These are phyloP conservation scores for Machaerirhynchus nigripectus DNA, from an alignment of 2,113 vertebrate genomes.

Conservation along the genomic window DNA sequence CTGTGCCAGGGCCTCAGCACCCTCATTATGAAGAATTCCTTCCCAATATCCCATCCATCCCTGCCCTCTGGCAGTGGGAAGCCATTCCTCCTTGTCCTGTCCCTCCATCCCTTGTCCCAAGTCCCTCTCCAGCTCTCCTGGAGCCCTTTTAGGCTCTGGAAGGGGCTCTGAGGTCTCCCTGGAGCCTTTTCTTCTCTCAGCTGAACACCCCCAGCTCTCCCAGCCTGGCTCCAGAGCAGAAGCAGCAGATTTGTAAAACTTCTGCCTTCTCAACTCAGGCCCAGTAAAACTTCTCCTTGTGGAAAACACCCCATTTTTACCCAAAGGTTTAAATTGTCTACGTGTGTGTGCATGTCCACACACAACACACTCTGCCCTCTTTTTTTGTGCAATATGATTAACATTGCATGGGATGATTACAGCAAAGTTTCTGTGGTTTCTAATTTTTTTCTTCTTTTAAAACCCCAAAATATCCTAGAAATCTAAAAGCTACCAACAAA, in stretches of 20 bases:
- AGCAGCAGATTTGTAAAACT: background rate
- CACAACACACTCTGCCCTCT: background rate
- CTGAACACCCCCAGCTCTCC: background rate
- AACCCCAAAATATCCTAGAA: background rate
- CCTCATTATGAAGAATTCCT: rapidly evolving
- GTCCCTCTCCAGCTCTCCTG: background rate
- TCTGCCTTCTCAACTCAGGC: background rate
- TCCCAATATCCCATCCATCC: rapidly evolving
- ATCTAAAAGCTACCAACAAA: background rate
- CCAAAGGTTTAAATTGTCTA: rapidly evolving
- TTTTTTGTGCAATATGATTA: background rate
- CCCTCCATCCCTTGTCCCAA: background rate
- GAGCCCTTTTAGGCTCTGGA: rapidly evolving
- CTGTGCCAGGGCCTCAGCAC: background rate
- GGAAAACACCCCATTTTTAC: background rate
- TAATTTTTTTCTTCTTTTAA: background rate
- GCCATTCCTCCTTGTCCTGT: background rate
- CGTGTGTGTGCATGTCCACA: rapidly evolving
- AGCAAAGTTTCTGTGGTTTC: background rate
- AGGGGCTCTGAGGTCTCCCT: background rate
- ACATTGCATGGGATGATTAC: background rate
- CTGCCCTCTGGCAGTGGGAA: background rate
- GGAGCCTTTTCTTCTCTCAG: background rate
- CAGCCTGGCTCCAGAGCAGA: background rate
- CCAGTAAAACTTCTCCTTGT: background rate